Conservation (phyloP, 2,888 invertebrate genomes). For the Thymelicus acteon region DNA sequence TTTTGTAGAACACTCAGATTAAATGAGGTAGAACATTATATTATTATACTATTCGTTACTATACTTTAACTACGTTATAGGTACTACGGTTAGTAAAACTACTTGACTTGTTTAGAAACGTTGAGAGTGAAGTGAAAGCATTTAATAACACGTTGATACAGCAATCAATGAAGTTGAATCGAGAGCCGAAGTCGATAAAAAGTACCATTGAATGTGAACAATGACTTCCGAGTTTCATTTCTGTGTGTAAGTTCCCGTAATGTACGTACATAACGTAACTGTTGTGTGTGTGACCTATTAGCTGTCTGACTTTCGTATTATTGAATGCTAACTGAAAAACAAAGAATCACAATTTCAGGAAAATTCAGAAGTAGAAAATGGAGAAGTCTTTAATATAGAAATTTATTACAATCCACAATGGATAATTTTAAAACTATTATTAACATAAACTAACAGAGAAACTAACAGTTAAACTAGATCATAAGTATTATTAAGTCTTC, state of each 20-base stretch:
- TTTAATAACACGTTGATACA: constrained; percentile 60
- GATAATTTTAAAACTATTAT: too few relatives aligned
- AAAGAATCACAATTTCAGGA: too few relatives aligned
- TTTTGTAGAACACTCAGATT: constrained; percentile 14
- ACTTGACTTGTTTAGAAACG: constrained; percentile 22
- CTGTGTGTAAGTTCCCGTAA: constrained; percentile 13
- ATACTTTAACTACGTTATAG: not conserved
- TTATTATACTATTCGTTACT: constrained; percentile 1
- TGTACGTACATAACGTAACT: not conserved
- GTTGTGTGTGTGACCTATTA: constrained; percentile 21
- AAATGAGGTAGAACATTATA: too few relatives aligned
- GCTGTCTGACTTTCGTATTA: not conserved
- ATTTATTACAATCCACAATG: too few relatives aligned
- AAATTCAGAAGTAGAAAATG: too few relatives aligned
- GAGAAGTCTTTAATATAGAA: too few relatives aligned
- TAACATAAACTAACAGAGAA: too few relatives aligned
- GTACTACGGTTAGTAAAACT: constrained; percentile 38
- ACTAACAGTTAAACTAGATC: too few relatives aligned
- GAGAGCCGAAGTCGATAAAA: constrained; percentile 51
- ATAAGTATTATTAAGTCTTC: too few relatives aligned
- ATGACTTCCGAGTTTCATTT: constrained; percentile 61
- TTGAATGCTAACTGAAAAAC: not conserved
- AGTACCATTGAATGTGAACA: constrained; percentile 58
- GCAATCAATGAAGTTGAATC: constrained; percentile 41
- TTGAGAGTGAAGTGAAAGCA: constrained; percentile 67